Percentiles rank a stretch among this genome's conserved stretches.
Evolutionary conservation across 2,113 vertebrate genomes (phyloP).

Genomic region (Bubo blakistoni): DNA sequence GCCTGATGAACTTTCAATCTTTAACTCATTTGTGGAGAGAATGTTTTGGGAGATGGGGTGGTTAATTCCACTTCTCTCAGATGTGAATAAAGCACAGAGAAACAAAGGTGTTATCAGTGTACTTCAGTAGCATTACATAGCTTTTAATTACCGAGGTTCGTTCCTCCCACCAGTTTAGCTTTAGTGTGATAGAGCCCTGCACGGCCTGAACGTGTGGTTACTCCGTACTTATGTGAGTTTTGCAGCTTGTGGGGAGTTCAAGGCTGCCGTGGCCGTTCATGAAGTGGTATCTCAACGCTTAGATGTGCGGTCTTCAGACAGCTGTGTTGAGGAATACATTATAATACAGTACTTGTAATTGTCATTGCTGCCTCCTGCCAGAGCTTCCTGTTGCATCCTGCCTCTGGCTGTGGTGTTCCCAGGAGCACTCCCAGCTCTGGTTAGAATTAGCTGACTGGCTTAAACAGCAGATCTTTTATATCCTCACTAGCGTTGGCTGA

Average conservation of each 20-base stretch:
- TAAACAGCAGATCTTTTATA: neutral
- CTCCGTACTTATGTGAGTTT: rapidly evolving
- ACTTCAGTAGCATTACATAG: neutral
- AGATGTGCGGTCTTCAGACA: neutral
- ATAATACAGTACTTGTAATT: rapidly evolving
- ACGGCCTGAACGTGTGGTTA: neutral
- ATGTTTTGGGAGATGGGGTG: rapidly evolving
- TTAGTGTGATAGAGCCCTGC: neutral
- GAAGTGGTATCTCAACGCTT: neutral
- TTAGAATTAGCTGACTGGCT: neutral
- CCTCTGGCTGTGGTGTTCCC: neutral
- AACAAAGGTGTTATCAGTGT: neutral
- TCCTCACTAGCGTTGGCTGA: neutral
- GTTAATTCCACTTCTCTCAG: neutral
- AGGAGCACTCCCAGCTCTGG: neutral
- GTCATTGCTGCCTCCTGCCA: neutral
- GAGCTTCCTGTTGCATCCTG: neutral
- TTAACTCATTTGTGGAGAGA: neutral
- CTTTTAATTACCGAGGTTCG: neutral
- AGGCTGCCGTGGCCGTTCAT: neutral
- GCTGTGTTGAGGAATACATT: neutral
- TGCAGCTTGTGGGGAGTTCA: neutral
- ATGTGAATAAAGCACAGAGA: neutral
- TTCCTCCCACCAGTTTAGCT: neutral
- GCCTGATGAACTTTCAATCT: neutral